Conservation (phyloP, 2,888 invertebrate species). For the Nasonia oneida region DNA sequence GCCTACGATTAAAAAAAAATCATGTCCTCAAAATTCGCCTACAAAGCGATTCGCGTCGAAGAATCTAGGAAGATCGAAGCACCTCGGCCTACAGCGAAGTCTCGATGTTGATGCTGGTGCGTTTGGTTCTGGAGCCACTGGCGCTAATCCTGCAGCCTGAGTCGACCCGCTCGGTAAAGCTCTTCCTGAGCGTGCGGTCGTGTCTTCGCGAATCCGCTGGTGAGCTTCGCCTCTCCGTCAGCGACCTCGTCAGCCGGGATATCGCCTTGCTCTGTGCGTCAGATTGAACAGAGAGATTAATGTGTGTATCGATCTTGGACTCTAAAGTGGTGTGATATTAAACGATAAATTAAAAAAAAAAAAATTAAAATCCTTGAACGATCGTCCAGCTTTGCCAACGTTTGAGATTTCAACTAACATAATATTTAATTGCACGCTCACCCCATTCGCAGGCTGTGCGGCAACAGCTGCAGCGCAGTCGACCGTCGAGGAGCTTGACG, state of each 20-base stretch:
- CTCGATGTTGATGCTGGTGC: conserved; percentile 78
- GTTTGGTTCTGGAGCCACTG: conserved; percentile 65
- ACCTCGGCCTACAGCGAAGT: conserved; percentile 76
- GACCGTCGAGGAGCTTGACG: conserved; percentile 26
- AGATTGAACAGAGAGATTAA: neutral
- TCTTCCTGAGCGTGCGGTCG: conserved; percentile 79
- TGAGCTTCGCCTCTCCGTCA: conserved; percentile 81
- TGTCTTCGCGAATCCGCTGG: conserved; percentile 77
- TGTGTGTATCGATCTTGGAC: neutral
- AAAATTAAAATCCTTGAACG: no score
- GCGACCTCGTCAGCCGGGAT: conserved; percentile 81
- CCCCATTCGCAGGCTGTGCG: neutral
- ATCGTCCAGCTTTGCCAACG: no score
- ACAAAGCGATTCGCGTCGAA: no score
- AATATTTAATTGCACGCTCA: neutral
- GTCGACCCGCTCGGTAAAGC: conserved; percentile 70
- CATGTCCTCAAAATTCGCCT: neutral
- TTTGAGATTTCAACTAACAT: no score
- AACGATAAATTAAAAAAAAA: no score
- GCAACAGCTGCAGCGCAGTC: neutral
- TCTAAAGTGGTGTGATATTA: no score
- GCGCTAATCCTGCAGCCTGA: conserved; percentile 63
- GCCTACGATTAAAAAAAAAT: neutral
- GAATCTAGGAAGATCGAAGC: no score
- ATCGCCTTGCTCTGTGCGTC: conserved; percentile 37